A percentile compares a stretch with the other conserved stretches of the same genome.
phyloP scores from a whole-genome alignment of 1,140 invertebrate species.

The Solen grandis region DNA sequence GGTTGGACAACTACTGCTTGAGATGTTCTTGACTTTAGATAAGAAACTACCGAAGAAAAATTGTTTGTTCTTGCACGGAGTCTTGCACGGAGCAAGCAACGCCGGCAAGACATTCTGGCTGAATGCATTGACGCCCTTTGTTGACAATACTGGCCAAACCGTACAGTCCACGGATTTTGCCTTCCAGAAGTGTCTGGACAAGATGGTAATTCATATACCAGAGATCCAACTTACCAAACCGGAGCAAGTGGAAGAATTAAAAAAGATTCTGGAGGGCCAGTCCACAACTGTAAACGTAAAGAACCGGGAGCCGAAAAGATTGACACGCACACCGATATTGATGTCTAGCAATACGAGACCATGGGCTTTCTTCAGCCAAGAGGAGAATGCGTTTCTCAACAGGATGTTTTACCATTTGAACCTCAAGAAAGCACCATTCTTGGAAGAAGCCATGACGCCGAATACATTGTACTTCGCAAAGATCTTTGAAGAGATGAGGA shows the following conservation, averaged over 20 bases:
- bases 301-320: not conserved
- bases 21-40: not conserved
- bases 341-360: constrained; percentile 5
- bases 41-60: not conserved
- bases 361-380: not conserved
- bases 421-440: not conserved
- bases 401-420: not conserved
- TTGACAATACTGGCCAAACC: constrained; percentile 1
- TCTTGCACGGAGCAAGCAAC: constrained; percentile 13
- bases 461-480: not conserved
- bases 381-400: not conserved
- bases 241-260: constrained; percentile 12
- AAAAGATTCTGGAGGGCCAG: constrained; percentile 17
- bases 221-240: not conserved
- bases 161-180: not conserved
- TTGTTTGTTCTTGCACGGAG: not conserved
- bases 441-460: not conserved
- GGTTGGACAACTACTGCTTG: not conserved
- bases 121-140: not conserved
- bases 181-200: constrained; percentile 6
- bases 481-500: too few species aligned
- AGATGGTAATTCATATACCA: constrained; percentile 12
- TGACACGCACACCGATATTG: constrained; percentile 19
- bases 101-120: constrained; percentile 22
- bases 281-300: constrained; percentile 1